phyloP scores from a whole-genome alignment of 1,140 invertebrate genomes.

The Oncopodura yosiiana region DNA sequence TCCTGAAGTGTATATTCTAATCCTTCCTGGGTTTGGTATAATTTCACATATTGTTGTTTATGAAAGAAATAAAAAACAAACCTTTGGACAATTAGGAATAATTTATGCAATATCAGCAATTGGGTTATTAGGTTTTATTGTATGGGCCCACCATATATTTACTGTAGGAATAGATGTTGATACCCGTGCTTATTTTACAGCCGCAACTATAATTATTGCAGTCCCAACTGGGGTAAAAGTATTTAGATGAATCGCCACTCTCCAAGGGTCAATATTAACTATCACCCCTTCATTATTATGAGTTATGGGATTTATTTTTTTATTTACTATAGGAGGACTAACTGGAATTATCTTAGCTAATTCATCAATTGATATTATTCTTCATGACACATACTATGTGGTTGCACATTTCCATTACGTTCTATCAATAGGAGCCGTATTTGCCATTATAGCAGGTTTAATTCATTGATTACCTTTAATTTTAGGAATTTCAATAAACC shows the following conservation, averaged over 20 bases:
- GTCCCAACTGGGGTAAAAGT: slow-evolving; percentile 57
- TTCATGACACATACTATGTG: slow-evolving; percentile 67
- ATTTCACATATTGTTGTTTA: slow-evolving; percentile 38
- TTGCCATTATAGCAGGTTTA: slow-evolving; percentile 58
- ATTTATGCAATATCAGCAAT: slow-evolving; percentile 41
- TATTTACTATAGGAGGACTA: slow-evolving; percentile 55
- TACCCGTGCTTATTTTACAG: slow-evolving; percentile 61
- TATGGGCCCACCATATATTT: slow-evolving; percentile 62
- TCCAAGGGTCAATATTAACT: slow-evolving; percentile 46
- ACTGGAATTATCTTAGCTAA: slow-evolving; percentile 58
- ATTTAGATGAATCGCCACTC: slow-evolving; percentile 53
- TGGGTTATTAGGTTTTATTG: slow-evolving; percentile 52
- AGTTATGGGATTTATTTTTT: slow-evolving; percentile 58
- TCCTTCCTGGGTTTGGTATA: slow-evolving; percentile 45
- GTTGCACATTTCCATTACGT: slow-evolving; percentile 65
- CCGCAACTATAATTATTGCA: slow-evolving; percentile 62
- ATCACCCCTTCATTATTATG: slow-evolving; percentile 50
- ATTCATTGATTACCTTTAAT: slow-evolving; percentile 56
- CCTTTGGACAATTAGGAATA: slow-evolving; percentile 39
- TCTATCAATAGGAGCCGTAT: slow-evolving; percentile 55
- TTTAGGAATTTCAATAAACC: slow-evolving; percentile 49
- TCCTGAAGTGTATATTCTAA: slow-evolving; percentile 58
- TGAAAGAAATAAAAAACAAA: slow-evolving; percentile 38
- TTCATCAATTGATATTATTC: slow-evolving; percentile 56
- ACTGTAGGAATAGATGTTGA: slow-evolving; percentile 62